Evolutionary conservation across 2,888 invertebrate genomes (phyloP), one percentile per base, ranked within the genome.

Genomic region (Aquatica leii): DNA sequence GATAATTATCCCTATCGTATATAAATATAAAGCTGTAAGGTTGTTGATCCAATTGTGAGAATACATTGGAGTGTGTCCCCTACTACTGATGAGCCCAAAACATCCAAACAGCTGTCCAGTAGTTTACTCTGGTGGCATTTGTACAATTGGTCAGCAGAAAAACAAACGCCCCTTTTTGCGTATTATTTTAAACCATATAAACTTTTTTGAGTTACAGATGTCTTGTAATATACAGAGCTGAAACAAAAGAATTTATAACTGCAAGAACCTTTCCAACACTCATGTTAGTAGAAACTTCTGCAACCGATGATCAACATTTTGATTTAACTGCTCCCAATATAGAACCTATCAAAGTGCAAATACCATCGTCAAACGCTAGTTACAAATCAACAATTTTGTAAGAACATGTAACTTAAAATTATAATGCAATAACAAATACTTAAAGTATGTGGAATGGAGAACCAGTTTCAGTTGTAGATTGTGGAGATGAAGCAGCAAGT

Each of bases 401-500:
- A 17, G 56, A 8, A 54, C 6, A n/a, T n/a, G n/a, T n/a, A n/a
- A n/a, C n/a, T n/a, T 24, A 14, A 18, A 9, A 49, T 15, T 43
- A n/a, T 37, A n/a, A 12, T 37, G 12, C 37, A 37, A 3, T 24
- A 59, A 43, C 8, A 1, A n/a, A 12, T n/a, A n/a, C n/a, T n/a
- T n/a, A n/a, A n/a, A n/a, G n/a, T n/a, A n/a, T n/a, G n/a, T 51
- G 17, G 20, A 9, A 24, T 9, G 15, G 21, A 1, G 51, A 57
- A 57, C 34, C 34, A n/a, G 15, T 58, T 5, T 34, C 40, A 8
- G 15, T 51, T 9, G 12, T 85, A 56, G 89, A 90, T 77, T 90
- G 89, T 79, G 90, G 90, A 0, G 83, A 86, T 34, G 84, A 84
- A 62, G 86, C 85, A 2, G 84, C 87, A 0, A 76, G 80, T 48